phyloP scores from a whole-genome alignment of 2,113 vertebrate genomes.

The Mormyrus lacerda region DNA sequence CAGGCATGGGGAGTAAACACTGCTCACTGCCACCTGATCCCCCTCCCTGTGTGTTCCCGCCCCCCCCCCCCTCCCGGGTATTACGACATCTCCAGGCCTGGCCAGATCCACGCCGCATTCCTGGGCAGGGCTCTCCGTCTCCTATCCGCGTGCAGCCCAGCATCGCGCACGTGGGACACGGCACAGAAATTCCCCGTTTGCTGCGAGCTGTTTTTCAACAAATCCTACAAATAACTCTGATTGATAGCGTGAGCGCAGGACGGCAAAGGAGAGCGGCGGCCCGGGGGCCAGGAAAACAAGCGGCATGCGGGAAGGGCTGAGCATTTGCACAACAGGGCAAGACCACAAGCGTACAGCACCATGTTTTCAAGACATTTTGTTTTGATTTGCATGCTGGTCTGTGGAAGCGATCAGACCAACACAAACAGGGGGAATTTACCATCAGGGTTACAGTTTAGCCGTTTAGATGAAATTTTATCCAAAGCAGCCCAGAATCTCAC shows the following conservation, averaged over 20 bases:
- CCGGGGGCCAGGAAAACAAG: not conserved
- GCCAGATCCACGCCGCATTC: not conserved
- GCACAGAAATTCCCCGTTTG: not conserved
- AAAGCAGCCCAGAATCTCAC: not conserved
- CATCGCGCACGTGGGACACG: not conserved
- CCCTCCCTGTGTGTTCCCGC: not conserved
- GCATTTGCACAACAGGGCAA: not conserved
- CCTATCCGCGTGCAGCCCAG: not conserved
- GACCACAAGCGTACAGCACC: not conserved
- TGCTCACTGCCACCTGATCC: not conserved
- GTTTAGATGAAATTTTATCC: not conserved
- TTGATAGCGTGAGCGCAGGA: not conserved
- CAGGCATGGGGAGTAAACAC: not conserved
- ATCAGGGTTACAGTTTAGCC: not conserved
- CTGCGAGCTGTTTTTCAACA: not conserved
- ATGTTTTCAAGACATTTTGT: constrained; percentile 15
- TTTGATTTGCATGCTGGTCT: not conserved
- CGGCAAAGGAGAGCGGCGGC: not conserved
- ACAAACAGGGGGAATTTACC: not conserved
- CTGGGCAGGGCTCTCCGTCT: not conserved
- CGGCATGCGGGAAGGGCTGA: not conserved
- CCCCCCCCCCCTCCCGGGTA: not conserved
- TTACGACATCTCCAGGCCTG: not conserved
- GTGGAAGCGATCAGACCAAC: not conserved
- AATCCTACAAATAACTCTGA: not conserved